Evolutionary conservation across 2,888 invertebrate genomes (phyloP).

Genomic region (Rhingia campestris): DNA sequence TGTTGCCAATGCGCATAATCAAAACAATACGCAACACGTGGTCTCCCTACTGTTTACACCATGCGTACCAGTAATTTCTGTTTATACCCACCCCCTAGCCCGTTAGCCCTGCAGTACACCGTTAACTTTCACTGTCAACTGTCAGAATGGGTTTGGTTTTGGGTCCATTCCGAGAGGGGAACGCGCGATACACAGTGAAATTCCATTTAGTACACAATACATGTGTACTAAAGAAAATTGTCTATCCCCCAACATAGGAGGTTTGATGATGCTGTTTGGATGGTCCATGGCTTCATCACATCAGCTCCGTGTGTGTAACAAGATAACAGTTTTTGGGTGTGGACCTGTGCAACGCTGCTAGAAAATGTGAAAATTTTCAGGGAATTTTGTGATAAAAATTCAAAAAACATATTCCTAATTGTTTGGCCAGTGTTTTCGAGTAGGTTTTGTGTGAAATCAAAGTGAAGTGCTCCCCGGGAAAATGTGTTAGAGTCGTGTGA

Average conservation of each 20-base stretch:
- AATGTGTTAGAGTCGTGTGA: conserved; percentile 28
- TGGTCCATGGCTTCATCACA: conserved; percentile 52
- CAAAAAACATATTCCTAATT: conserved; percentile 49
- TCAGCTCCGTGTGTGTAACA: conserved; percentile 67
- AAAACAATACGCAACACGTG: conserved; percentile 82
- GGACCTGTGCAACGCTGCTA: conserved; percentile 66
- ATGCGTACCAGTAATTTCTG: conserved; percentile 66
- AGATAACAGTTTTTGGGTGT: conserved; percentile 73
- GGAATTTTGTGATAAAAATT: conserved; percentile 70
- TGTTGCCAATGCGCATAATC: conserved; percentile 79
- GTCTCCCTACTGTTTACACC: conserved; percentile 77
- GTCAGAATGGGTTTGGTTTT: conserved; percentile 70
- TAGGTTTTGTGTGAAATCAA: conserved; percentile 4
- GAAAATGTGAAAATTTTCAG: conserved; percentile 72
- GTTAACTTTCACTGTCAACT: conserved; percentile 71
- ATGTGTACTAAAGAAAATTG: conserved; percentile 68
- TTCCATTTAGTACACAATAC: conserved; percentile 62
- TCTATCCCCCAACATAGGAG: conserved; percentile 54
- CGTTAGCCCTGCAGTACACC: conserved; percentile 1
- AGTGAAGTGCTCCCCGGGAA: conserved; percentile 20
- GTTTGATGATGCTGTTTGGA: conserved; percentile 55
- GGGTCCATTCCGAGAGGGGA: conserved; percentile 45
- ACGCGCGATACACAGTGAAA: conserved; percentile 20
- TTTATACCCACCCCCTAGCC: conserved; percentile 29
- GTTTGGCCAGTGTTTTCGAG: conserved; percentile 28